Conservation (phyloP, 2,113 vertebrate genomes). For the Crotalus horridus region DNA sequence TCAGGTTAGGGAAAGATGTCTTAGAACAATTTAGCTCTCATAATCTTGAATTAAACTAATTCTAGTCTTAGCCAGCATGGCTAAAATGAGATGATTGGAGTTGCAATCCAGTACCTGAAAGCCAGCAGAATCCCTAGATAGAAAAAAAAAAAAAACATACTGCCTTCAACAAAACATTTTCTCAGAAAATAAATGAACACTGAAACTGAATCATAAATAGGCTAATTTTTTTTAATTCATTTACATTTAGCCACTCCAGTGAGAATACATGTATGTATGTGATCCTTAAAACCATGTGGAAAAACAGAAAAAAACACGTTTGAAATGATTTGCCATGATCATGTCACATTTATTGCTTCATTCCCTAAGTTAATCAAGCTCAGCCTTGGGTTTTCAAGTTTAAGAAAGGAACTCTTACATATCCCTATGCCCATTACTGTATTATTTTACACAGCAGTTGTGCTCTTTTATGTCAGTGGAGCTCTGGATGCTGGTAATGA, state of each 20-base stretch:
- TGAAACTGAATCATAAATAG: background rate
- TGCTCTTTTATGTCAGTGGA: background rate
- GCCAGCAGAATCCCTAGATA: background rate
- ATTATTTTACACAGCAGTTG: background rate
- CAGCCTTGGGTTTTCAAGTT: background rate
- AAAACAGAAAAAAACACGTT: background rate
- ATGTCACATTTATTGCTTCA: background rate
- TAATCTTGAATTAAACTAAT: background rate
- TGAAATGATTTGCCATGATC: background rate
- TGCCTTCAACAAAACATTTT: background rate
- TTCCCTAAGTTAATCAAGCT: background rate
- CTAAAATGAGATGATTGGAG: background rate
- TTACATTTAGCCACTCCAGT: background rate
- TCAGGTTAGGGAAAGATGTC: background rate
- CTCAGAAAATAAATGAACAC: background rate
- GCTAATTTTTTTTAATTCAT: background rate
- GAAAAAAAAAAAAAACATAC: no score
- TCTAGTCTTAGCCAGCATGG: background rate
- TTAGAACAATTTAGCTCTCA: background rate
- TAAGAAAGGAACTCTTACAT: background rate
- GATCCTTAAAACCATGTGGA: conserved; percentile 9
- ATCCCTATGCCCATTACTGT: background rate
- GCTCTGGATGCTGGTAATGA: background rate
- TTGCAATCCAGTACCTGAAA: background rate
- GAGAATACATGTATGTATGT: background rate